Evolutionary conservation across 2,797 vertebrate species (phyloP), one percentile per base, ranked within the genome.

Genomic region (Hyperoplus immaculatus): DNA sequence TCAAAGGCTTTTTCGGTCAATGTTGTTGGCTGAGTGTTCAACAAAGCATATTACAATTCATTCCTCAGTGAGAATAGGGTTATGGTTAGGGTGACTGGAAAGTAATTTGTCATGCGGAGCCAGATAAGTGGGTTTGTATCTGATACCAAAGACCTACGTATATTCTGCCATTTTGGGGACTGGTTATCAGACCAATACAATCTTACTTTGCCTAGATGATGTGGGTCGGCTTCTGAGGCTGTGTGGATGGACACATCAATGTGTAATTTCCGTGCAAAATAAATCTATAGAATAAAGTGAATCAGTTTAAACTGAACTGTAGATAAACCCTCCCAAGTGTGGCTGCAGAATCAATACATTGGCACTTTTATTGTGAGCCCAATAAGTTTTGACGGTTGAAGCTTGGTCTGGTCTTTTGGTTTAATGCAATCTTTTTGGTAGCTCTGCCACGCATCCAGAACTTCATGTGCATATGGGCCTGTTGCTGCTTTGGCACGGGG

Each of bases 381-480:
- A 47, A 18, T 29, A 69, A 0, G 41, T 74, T 75, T 80, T 54
- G n/a, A 61, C 53, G 63, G 64, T 50, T 72, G 14, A 67, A 47
- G 47, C 68, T 68, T 46, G 66, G 56, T 59, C 56, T 62, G 62
- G 13, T 75, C 58, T 53, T 63, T 72, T 76, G 5, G 4, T 82
- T 88, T 83, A 50, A 56, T 79, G 81, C 56, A 41, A 56, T 69
- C 78, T 72, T 84, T 81, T 86, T 29, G 29, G 75, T 81, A 50
- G 57, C 65, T 71, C 39, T 69, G 69, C 88, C 68, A 82, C 81
- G 78, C 82, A 77, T 81, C 70, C 72, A 84, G 73, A 88, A 89
- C 79, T 71, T 84, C 78, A 84, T 85, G 88, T 91, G 83, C 81
- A 89, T 87, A 87, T 85, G 77, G 29, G 77, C 69, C 72, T 70